Evolutionary conservation across 1,140 invertebrate species (phyloP).

Genomic region (Psilanteris sp.): DNA sequence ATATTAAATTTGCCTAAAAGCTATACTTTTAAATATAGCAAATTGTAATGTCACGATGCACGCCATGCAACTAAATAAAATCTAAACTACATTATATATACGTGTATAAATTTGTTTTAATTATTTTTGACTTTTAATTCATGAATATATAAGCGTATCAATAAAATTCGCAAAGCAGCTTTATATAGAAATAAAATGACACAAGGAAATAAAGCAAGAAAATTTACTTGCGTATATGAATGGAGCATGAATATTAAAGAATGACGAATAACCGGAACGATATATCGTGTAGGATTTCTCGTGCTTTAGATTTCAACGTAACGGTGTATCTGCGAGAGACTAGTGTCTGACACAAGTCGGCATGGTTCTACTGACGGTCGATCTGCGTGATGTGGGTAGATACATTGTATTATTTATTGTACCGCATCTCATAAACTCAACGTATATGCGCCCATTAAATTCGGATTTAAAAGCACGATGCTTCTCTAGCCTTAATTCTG

Average conservation of each 20-base stretch:
- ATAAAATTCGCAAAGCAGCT: slow-evolving; percentile 47
- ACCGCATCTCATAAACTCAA: slow-evolving; percentile 16
- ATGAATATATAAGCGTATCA: slow-evolving; percentile 36
- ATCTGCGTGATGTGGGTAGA: slow-evolving; percentile 37
- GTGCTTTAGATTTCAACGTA: slow-evolving; percentile 26
- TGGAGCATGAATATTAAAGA: slow-evolving; percentile 62
- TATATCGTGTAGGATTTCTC: slow-evolving; percentile 36
- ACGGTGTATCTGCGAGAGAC: slow-evolving; percentile 37
- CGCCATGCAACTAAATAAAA: slow-evolving; percentile 26
- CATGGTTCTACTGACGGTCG: slow-evolving; percentile 53
- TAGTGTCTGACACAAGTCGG: slow-evolving; percentile 52
- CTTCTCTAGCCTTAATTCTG: slow-evolving; percentile 6
- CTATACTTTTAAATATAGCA: slow-evolving; percentile 6
- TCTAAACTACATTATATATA: slow-evolving; percentile 23
- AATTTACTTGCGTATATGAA: slow-evolving; percentile 53
- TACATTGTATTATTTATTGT: slow-evolving; percentile 54
- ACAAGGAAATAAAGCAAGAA: slow-evolving; percentile 42
- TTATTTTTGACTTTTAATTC: slow-evolving; percentile 43
- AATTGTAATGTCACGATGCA: slow-evolving; percentile 22
- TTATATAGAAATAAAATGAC: slow-evolving; percentile 33
- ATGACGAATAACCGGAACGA: slow-evolving; percentile 40
- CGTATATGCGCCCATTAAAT: slow-evolving; percentile 6
- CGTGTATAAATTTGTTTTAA: slow-evolving; percentile 40
- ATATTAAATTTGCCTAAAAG: slow-evolving; percentile 41
- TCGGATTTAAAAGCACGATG: slow-evolving; percentile 8